Evolutionary conservation across 2,888 invertebrate species (phyloP).

Genomic region (Cantharis rustica): DNA sequence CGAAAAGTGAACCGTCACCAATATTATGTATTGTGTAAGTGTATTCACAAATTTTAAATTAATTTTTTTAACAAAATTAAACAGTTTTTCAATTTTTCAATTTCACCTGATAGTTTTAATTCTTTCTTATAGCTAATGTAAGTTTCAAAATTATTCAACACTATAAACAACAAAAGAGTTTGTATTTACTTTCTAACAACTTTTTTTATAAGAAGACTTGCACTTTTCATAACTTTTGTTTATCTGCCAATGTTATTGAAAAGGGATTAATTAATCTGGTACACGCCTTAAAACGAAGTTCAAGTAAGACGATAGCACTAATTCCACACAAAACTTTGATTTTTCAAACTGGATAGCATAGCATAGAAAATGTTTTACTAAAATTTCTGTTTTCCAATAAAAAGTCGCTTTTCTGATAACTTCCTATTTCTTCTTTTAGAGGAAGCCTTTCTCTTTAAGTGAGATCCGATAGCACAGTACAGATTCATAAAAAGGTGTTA

Average conservation of each 20-base stretch:
- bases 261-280: not conserved
- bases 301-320: too few relatives aligned
- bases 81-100: too few relatives aligned
- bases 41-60: too few relatives aligned
- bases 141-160: not conserved
- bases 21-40: too few relatives aligned
- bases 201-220: not conserved
- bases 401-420: not conserved
- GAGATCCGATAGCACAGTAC: not conserved
- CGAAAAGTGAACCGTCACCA: too few relatives aligned
- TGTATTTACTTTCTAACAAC: not conserved
- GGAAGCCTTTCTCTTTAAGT: not conserved
- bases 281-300: not conserved
- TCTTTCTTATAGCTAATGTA: not conserved
- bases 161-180: not conserved
- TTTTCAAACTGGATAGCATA: not conserved
- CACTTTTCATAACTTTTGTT: not conserved
- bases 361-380: too few relatives aligned
- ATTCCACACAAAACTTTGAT: not conserved
- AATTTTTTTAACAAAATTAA: too few relatives aligned
- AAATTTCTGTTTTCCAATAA: not conserved
- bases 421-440: not conserved
- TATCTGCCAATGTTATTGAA: not conserved
- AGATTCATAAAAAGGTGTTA: not conserved
- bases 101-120: not conserved